These are phyloP conservation scores for Plebejus argus DNA, from an alignment of 2,888 invertebrate species.

Conservation along the genomic window DNA sequence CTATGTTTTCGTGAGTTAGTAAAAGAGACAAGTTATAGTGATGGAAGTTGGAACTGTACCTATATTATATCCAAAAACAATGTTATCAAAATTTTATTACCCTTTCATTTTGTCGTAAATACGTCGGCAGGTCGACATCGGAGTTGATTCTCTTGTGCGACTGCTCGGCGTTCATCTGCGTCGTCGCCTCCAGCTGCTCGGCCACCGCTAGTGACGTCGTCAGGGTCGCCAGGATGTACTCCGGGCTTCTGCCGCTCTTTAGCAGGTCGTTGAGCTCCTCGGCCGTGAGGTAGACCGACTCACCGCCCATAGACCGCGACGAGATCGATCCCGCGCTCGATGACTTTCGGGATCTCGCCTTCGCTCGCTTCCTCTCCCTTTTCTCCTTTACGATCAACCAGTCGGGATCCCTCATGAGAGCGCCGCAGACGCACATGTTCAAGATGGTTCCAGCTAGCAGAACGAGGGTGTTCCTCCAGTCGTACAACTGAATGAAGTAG, in stretches of 20 bases:
- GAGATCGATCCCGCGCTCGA: slow-evolving; percentile 77
- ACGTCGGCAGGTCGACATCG: slow-evolving; percentile 89
- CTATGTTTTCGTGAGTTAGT: no score
- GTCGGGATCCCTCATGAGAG: slow-evolving; percentile 92
- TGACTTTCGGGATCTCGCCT: slow-evolving; percentile 63
- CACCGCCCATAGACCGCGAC: slow-evolving; percentile 71
- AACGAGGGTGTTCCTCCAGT: slow-evolving; percentile 90
- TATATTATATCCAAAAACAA: no score
- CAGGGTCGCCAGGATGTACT: slow-evolving; percentile 83
- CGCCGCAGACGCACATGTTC: slow-evolving; percentile 92
- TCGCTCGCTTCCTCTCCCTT: slow-evolving; percentile 68
- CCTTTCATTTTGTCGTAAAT: slow-evolving; percentile 86
- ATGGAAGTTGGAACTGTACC: no score
- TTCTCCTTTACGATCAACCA: slow-evolving; percentile 86
- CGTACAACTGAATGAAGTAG: slow-evolving; percentile 85
- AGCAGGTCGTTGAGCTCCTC: slow-evolving; percentile 85
- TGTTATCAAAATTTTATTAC: slow-evolving; percentile 46
- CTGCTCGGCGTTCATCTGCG: slow-evolving; percentile 70
- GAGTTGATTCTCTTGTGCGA: slow-evolving; percentile 78
- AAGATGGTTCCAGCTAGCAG: slow-evolving; percentile 90
- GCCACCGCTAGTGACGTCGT: slow-evolving; percentile 79
- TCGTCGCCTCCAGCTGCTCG: slow-evolving; percentile 66
- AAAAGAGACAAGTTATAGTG: no score
- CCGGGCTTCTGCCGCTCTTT: slow-evolving; percentile 84
- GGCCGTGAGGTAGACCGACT: slow-evolving; percentile 77